A percentile compares a stretch with the other conserved stretches of the same genome.
These are phyloP conservation scores for Phataginus tricuspis DNA, from an alignment of 2,797 vertebrate species.

Conservation along the genomic window DNA sequence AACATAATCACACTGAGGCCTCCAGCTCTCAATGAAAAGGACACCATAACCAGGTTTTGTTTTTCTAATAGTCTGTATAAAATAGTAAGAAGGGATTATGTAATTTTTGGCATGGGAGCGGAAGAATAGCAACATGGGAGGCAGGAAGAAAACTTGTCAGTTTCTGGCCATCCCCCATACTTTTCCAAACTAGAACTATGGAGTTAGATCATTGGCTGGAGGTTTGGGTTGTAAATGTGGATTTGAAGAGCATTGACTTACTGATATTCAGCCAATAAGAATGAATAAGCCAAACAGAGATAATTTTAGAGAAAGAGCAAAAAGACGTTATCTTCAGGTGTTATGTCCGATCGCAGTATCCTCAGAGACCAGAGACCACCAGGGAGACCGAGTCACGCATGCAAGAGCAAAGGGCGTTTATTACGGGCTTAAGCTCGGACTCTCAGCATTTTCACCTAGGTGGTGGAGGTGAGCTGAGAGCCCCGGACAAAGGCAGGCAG, in stretches of 20 bases:
- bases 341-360: too few species aligned
- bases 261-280: background rate
- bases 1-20: conserved; percentile 14
- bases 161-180: background rate
- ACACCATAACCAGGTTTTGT: background rate
- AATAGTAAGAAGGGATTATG: background rate
- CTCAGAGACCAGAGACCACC: too few species aligned
- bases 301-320: background rate
- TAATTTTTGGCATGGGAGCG: background rate
- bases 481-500: too few species aligned
- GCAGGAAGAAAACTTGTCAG: background rate
- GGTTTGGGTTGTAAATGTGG: background rate
- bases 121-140: background rate
- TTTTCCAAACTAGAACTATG: background rate
- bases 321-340: background rate
- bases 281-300: background rate
- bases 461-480: too few species aligned
- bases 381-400: too few species aligned
- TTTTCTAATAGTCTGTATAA: conserved; percentile 13
- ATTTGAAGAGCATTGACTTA: background rate
- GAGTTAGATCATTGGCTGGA: background rate
- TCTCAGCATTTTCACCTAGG: too few species aligned
- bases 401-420: too few species aligned
- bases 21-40: conserved; percentile 8
- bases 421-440: too few species aligned